phyloP scores from a whole-genome alignment of 2,797 vertebrate species.

The Gymnoscopelus microlampas region DNA sequence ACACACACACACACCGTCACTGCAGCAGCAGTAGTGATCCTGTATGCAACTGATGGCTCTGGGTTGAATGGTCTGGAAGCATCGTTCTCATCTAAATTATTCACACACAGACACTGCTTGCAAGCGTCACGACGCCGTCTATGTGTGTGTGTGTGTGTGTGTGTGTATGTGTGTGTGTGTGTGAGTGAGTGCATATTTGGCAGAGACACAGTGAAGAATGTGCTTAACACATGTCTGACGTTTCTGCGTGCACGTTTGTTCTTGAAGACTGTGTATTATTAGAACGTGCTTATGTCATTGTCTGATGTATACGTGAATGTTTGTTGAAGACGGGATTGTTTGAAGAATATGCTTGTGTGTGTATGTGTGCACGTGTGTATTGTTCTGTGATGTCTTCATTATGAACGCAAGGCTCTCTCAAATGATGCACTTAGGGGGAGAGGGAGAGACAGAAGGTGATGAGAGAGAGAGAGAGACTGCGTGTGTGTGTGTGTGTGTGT shows the following conservation, averaged over 20 bases:
- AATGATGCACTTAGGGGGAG: conserved; percentile 63
- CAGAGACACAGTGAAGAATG: too few species aligned
- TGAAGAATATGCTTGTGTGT: not conserved
- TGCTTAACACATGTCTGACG: too few species aligned
- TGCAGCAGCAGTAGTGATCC: conserved; percentile 29
- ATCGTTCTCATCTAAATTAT: conserved; percentile 74
- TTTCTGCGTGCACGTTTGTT: too few species aligned
- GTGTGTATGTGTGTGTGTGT: conserved; percentile 19
- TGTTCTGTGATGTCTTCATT: conserved; percentile 63
- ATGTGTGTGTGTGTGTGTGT: conserved; percentile 31
- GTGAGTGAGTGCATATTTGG: not conserved
- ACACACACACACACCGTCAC: not conserved
- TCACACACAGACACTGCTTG: conserved; percentile 54
- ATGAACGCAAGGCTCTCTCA: conserved; percentile 48
- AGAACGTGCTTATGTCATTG: too few species aligned
- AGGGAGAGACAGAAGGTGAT: conserved; percentile 19
- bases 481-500: too few species aligned
- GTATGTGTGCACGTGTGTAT: not conserved
- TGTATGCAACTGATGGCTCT: conserved; percentile 32
- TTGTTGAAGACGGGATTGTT: not conserved
- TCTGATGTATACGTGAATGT: too few species aligned
- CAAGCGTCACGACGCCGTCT: conserved; percentile 60
- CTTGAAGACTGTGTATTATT: too few species aligned
- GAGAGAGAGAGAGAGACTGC: not conserved
- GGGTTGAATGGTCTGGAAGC: conserved; percentile 66